Percentiles rank a stretch among this genome's conserved stretches.
Conservation (phyloP, 2,797 vertebrate species). For the Enteromius thamalakanensis region DNA sequence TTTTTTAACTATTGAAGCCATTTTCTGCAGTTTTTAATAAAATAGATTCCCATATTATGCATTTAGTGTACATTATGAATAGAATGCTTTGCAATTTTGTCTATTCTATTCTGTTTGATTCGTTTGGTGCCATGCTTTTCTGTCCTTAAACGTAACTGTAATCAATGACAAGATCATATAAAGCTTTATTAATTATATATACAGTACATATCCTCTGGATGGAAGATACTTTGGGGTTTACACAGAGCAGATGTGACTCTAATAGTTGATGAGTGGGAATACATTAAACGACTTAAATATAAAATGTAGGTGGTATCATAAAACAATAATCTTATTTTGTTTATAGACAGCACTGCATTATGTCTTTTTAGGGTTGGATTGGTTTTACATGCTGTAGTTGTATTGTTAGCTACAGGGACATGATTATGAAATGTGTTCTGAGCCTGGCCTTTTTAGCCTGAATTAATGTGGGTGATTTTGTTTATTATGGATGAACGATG, state of each 20-base stretch:
- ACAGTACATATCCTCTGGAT: neutral
- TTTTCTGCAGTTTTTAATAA: neutral
- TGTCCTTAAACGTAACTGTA: slow-evolving; percentile 14
- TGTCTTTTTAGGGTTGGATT: slow-evolving; percentile 23
- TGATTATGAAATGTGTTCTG: slow-evolving; percentile 31
- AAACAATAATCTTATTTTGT: neutral
- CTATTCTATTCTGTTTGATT: neutral
- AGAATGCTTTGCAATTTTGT: neutral
- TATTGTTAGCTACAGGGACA: slow-evolving; percentile 18
- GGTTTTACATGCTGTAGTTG: slow-evolving; percentile 29
- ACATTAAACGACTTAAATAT: slow-evolving; percentile 37
- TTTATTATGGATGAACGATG: neutral
- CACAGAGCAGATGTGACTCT: slow-evolving; percentile 35
- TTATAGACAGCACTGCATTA: neutral
- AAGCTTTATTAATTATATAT: slow-evolving; percentile 39
- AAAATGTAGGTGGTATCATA: neutral
- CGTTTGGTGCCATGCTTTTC: neutral
- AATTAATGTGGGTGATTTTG: neutral
- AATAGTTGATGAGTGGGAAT: slow-evolving; percentile 43
- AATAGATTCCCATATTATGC: neutral
- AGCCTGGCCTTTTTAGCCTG: neutral
- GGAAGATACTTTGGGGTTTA: slow-evolving; percentile 38
- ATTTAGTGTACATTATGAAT: neutral
- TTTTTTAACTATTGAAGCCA: neutral
- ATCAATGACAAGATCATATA: slow-evolving; percentile 12